Evolutionary conservation across 2,888 invertebrate genomes (phyloP).

Genomic region (Cephus pygmeus): DNA sequence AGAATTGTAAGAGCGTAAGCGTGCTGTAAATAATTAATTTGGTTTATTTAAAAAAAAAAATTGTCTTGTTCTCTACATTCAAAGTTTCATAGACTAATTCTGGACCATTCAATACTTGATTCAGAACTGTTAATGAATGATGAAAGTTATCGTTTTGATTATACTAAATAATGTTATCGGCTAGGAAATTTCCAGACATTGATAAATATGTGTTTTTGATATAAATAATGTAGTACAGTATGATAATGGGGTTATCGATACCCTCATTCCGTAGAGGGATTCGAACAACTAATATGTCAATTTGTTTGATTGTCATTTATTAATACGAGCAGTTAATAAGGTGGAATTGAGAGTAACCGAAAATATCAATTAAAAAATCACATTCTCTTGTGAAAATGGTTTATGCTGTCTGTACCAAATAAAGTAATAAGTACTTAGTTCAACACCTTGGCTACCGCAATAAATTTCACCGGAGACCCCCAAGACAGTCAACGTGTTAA

Average conservation of each 20-base stretch:
- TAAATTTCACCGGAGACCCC: no score
- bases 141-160: background rate
- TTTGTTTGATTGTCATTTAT: no score
- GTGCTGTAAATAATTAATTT: slow-evolving; percentile 72
- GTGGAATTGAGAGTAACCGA: no score
- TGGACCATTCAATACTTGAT: no score
- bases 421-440: no score
- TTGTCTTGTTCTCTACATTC: background rate
- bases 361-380: no score
- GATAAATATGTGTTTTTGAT: slow-evolving; percentile 26
- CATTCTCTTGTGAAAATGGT: no score
- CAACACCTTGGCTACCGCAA: no score
- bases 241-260: slow-evolving; percentile 43
- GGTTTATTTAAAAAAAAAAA: no score
- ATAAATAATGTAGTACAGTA: slow-evolving; percentile 23
- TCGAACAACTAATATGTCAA: slow-evolving; percentile 13
- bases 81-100: background rate
- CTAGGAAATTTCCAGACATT: slow-evolving; percentile 34
- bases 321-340: no score
- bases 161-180: background rate
- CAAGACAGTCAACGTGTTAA: no score
- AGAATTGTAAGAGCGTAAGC: slow-evolving; percentile 90
- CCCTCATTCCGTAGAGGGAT: slow-evolving; percentile 31
- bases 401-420: no score
- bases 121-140: background rate